Percentiles rank a stretch among this genome's conserved stretches.
Evolutionary conservation across 1,140 invertebrate species (phyloP).

Genomic region (Drosophila ogumai): DNA sequence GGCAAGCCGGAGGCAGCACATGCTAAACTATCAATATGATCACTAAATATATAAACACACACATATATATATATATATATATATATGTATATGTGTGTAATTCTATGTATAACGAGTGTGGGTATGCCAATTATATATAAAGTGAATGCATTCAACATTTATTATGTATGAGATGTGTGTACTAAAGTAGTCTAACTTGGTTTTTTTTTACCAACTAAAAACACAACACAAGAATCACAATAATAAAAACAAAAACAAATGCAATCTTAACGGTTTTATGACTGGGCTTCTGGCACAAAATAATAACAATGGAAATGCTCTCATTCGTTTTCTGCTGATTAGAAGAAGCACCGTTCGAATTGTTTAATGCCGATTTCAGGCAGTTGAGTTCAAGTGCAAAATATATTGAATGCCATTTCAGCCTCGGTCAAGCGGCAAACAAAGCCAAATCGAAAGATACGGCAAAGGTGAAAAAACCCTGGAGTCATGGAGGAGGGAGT

Average conservation of each 20-base stretch:
- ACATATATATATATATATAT: background rate
- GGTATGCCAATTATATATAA: constrained; percentile 54
- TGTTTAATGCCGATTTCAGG: constrained; percentile 2
- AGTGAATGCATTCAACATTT: constrained; percentile 49
- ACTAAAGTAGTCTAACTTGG: constrained; percentile 50
- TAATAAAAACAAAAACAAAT: constrained; percentile 16
- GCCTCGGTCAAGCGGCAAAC: constrained; percentile 7
- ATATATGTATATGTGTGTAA: constrained; percentile 4
- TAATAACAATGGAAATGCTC: constrained; percentile 22
- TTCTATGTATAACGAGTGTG: constrained; percentile 26
- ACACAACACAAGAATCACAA: constrained; percentile 33
- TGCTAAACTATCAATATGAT: constrained; percentile 26
- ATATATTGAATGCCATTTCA: constrained; percentile 4
- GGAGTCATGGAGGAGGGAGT: background rate
- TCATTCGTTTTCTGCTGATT: constrained; percentile 6
- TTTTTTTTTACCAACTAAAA: constrained; percentile 52
- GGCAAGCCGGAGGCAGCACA: constrained; percentile 13
- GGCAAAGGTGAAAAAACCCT: background rate
- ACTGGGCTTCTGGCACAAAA: background rate
- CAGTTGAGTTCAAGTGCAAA: constrained; percentile 27
- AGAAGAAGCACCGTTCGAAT: background rate
- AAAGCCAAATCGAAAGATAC: constrained; percentile 4
- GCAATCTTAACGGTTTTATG: constrained; percentile 14
- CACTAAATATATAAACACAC: background rate
- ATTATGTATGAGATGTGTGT: constrained; percentile 35